phyloP scores from a whole-genome alignment of 1,140 invertebrate genomes.

The Neodiprion lecontei region DNA sequence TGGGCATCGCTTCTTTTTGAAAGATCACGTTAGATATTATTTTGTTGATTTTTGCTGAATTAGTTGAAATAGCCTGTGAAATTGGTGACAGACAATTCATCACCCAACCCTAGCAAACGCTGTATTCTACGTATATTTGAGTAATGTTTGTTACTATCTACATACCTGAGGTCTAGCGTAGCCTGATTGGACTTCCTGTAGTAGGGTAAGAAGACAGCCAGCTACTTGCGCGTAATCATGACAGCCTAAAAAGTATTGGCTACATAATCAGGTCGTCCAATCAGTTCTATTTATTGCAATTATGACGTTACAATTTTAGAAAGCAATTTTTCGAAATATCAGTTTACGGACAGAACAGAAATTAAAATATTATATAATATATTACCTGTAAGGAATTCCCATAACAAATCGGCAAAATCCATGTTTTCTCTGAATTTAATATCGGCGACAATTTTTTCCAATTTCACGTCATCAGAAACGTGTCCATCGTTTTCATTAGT shows the following conservation, averaged over 20 bases:
- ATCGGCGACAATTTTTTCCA: constrained; percentile 34
- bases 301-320: neutral
- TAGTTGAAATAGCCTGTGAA: constrained; percentile 39
- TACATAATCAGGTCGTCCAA: constrained; percentile 6
- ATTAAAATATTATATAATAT: neutral
- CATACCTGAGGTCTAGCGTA: constrained; percentile 30
- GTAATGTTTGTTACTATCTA: neutral
- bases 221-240: constrained; percentile 38
- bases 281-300: constrained; percentile 23
- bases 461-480: constrained; percentile 29
- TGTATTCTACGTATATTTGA: neutral
- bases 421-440: constrained; percentile 39
- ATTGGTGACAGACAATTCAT: constrained; percentile 9
- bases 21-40: constrained; percentile 33
- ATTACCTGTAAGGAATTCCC: constrained; percentile 47
- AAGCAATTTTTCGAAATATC: neutral
- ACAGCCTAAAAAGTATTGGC: constrained; percentile 24
- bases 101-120: neutral
- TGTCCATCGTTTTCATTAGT: constrained; percentile 12
- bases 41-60: constrained; percentile 44
- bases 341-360: neutral
- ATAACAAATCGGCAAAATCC: constrained; percentile 52
- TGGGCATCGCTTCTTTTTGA: constrained; percentile 31
- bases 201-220: constrained; percentile 39
- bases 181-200: constrained; percentile 34